Evolutionary conservation across 2,888 invertebrate species (phyloP), one percentile per base, ranked within the genome.

Genomic region (Nomada ferruginata): DNA sequence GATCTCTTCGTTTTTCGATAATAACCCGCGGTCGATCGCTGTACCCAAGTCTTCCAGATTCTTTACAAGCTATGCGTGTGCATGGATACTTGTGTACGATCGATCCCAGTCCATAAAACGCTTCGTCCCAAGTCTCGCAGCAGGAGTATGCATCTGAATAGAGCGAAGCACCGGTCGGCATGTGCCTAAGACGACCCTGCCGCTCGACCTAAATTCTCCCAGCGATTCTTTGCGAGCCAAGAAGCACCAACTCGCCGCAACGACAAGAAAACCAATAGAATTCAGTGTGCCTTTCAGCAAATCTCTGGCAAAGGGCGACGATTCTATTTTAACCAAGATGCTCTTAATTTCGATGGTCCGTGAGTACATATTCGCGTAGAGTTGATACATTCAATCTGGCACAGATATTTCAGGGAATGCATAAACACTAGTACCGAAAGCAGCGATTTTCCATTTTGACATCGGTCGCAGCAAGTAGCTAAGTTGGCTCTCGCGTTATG

Each of bases 41-140:
- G 50, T 76, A 7, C 70, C 76, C 64, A 66, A 53, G 69, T 76
- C 82, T 83, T 80, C 89, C 76, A 85, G 77, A 87, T 88, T 85
- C 82, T 57, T 87, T 87, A 74, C 68, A 42, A 75, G 72, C 73
- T 70, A 20, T 74, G 82, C 76, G 79, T 76, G 52, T 76, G 68
- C 66, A 71, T 55, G 52, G 59, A 13, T 47, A 64, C 52, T 75
- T 53, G 63, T 71, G 42, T 52, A 44, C 71, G 75, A 86, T 88
- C 88, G 78, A 82, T 86, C 60, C 60, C 72, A 13, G 15, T 59
- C 18, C 65, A 61, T 61, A 83, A 83, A 79, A 64, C 79, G 79
- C 53, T 77, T 83, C 66, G 77, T 68, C 83, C 65, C 53, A 77
- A 77, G 72, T 72, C 64, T 47, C 42, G 20, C 10, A 11, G 52